These are phyloP conservation scores for Allygus modestus DNA, from an alignment of 2,888 invertebrate genomes.

Conservation along the genomic window DNA sequence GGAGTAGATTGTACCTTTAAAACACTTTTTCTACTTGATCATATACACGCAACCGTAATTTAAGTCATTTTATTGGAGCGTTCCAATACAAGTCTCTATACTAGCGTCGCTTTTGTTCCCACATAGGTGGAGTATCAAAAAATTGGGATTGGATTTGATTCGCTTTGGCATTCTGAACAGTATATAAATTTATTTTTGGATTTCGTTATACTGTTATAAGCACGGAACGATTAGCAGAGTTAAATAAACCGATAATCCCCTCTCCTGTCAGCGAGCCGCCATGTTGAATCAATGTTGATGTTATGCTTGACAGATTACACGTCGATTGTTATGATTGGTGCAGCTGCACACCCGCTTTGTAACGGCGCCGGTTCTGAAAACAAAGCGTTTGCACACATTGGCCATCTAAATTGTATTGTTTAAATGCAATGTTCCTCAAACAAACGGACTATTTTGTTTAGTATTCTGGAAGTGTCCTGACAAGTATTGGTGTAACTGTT, in stretches of 20 bases:
- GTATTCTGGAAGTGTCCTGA: neutral
- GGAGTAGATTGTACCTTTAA: too few relatives aligned
- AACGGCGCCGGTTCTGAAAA: neutral
- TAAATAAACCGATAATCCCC: neutral
- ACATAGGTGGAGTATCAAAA: too few relatives aligned
- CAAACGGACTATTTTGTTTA: slow-evolving; percentile 13
- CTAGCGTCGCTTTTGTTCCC: too few relatives aligned
- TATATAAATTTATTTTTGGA: too few relatives aligned
- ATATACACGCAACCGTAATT: too few relatives aligned
- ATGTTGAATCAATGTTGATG: slow-evolving; percentile 43
- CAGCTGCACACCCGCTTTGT: neutral
- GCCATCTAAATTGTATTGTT: slow-evolving; percentile 19
- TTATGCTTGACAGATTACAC: slow-evolving; percentile 29
- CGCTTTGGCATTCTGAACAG: neutral
- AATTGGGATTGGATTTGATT: too few relatives aligned
- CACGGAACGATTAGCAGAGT: slow-evolving; percentile 1
- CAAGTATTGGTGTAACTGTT: neutral
- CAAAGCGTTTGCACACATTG: slow-evolving; percentile 5
- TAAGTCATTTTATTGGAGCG: too few relatives aligned
- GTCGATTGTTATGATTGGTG: slow-evolving; percentile 16
- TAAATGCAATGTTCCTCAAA: neutral
- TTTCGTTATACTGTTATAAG: too few relatives aligned
- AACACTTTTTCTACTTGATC: too few relatives aligned
- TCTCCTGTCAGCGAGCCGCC: neutral
- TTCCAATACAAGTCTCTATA: too few relatives aligned